phyloP scores from a whole-genome alignment of 2,113 vertebrate species.

The Forbesichthys papilliferus region DNA sequence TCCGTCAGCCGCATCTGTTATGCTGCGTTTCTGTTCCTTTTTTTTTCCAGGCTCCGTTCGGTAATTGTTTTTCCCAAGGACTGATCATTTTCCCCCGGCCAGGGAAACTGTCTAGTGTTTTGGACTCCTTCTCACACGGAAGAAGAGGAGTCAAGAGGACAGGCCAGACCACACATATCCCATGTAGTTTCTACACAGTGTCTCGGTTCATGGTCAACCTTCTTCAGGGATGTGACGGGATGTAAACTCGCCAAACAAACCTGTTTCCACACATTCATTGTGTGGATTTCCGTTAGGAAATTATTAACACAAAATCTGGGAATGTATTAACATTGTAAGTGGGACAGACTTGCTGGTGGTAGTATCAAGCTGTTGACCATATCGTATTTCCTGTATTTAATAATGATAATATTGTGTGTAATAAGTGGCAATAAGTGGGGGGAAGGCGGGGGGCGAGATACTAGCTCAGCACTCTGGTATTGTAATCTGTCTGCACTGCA shows the following conservation, averaged over 20 bases:
- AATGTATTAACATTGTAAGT: too few species aligned
- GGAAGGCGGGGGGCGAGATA: too few species aligned
- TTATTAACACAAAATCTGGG: too few species aligned
- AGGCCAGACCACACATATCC: constrained; percentile 5
- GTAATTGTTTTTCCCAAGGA: constrained; percentile 23
- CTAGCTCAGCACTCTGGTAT: too few species aligned
- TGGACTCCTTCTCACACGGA: constrained; percentile 17
- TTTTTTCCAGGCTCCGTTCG: constrained; percentile 42
- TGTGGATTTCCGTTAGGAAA: too few species aligned
- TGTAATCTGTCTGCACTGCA: too few species aligned
- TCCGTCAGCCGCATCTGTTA: constrained; percentile 18
- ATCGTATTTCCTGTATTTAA: too few species aligned
- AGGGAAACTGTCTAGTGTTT: constrained; percentile 29
- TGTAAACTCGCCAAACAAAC: background rate
- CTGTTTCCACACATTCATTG: background rate
- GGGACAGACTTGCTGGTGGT: too few species aligned
- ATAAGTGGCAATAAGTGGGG: too few species aligned
- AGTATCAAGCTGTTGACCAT: too few species aligned
- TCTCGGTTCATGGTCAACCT: constrained; percentile 1
- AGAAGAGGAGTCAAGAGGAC: background rate
- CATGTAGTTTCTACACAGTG: background rate
- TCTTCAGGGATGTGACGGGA: background rate
- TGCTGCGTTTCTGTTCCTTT: constrained; percentile 17
- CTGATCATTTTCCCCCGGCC: constrained; percentile 27
- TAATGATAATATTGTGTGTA: too few species aligned